Evolutionary conservation across 1,140 invertebrate genomes (phyloP).

Genomic region (Halictus rubicundus): DNA sequence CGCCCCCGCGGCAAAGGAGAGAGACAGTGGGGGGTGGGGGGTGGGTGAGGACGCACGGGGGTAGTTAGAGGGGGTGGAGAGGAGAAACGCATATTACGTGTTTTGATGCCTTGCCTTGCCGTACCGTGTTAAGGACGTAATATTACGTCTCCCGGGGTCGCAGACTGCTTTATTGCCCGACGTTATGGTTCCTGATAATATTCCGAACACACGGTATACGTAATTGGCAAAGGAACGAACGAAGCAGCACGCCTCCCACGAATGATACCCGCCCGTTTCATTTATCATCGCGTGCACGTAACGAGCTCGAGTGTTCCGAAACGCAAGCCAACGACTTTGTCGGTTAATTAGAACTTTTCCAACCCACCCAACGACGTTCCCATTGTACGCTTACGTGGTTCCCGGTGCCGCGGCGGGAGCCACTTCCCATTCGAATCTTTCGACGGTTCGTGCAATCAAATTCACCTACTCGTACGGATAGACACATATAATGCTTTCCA

Average conservation of each 20-base stretch:
- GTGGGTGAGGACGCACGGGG: background rate
- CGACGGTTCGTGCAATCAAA: background rate
- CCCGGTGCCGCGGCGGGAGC: too few species aligned
- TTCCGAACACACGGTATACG: slow-evolving; percentile 32
- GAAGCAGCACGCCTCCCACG: slow-evolving; percentile 4
- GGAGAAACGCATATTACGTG: slow-evolving; percentile 9
- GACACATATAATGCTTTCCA: too few species aligned
- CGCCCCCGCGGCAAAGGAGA: background rate
- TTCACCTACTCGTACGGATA: background rate
- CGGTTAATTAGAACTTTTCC: slow-evolving; percentile 23
- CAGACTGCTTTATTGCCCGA: slow-evolving; percentile 29
- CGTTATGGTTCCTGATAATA: slow-evolving; percentile 28
- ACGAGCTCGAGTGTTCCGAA: background rate
- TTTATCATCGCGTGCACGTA: slow-evolving; percentile 24
- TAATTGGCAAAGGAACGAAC: slow-evolving; percentile 41
- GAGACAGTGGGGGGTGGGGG: background rate
- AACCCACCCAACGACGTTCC: too few species aligned
- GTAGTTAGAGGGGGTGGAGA: background rate
- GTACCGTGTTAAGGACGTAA: slow-evolving; percentile 13
- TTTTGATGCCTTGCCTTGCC: slow-evolving; percentile 1
- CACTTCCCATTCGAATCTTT: background rate
- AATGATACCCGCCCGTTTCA: slow-evolving; percentile 28
- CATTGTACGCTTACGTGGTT: too few species aligned
- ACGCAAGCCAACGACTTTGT: background rate
- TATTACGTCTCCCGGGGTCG: slow-evolving; percentile 29